phyloP scores from a whole-genome alignment of 2,113 vertebrate genomes.

The Anseranas semipalmata region DNA sequence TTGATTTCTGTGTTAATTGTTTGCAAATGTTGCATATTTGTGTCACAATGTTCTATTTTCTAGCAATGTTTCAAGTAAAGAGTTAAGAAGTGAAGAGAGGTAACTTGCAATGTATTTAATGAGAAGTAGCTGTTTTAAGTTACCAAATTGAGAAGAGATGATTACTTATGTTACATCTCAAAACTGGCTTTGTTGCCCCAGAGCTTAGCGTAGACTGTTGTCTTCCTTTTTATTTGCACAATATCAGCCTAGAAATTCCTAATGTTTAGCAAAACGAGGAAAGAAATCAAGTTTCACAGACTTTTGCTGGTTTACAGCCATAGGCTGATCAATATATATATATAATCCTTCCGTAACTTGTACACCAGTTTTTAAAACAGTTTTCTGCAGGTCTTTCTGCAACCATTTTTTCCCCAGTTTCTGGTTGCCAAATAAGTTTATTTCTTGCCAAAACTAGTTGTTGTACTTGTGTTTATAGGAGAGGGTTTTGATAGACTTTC shows the following conservation, averaged over 20 bases:
- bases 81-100: neutral
- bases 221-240: neutral
- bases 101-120: neutral
- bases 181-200: neutral
- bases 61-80: neutral
- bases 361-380: neutral
- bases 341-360: neutral
- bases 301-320: rapidly evolving
- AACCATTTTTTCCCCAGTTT: neutral
- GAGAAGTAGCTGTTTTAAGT: neutral
- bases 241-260: neutral
- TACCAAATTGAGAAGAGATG: neutral
- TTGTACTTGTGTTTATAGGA: neutral
- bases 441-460: neutral
- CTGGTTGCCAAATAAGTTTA: neutral
- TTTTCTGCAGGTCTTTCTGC: neutral
- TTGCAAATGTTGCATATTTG: neutral
- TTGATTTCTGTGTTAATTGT: neutral
- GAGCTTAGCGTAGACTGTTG: neutral
- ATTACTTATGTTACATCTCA: neutral
- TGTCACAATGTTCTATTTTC: neutral
- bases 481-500: neutral
- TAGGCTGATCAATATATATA: too few species aligned
- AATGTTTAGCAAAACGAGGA: neutral
- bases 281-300: neutral